These are phyloP conservation scores for Salticus scenicus DNA, from an alignment of 2,888 invertebrate genomes.

Conservation along the genomic window DNA sequence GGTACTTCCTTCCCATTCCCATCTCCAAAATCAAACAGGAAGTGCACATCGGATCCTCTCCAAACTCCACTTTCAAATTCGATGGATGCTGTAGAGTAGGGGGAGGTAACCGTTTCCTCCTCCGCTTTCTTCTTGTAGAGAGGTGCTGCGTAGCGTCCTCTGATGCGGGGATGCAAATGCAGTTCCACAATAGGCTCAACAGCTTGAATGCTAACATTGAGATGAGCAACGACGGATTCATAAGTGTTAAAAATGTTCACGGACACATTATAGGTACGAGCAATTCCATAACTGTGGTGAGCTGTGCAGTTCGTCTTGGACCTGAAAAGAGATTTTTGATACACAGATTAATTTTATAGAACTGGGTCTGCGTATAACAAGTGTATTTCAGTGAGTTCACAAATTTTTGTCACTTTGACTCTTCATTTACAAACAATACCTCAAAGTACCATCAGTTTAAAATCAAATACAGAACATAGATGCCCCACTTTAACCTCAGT, in stretches of 20 bases:
- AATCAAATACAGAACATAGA: too few species aligned
- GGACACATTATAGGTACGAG: conserved; percentile 73
- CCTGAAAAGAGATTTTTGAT: conserved; percentile 43
- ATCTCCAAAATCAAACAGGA: conserved; percentile 75
- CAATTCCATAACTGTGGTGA: conserved; percentile 67
- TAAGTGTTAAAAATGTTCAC: conserved; percentile 73
- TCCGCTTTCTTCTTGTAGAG: conserved; percentile 70
- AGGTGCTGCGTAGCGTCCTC: conserved; percentile 65
- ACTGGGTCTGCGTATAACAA: too few species aligned
- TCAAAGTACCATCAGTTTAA: too few species aligned
- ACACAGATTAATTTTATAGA: too few species aligned
- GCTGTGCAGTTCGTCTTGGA: conserved; percentile 47
- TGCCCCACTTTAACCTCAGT: too few species aligned
- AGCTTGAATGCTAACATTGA: conserved; percentile 73
- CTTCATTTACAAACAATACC: too few species aligned
- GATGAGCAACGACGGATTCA: conserved; percentile 70
- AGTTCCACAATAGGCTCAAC: conserved; percentile 72
- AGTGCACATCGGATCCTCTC: conserved; percentile 74
- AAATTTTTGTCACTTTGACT: too few species aligned
- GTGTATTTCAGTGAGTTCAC: too few species aligned
- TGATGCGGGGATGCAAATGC: conserved; percentile 45
- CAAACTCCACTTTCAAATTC: conserved; percentile 69
- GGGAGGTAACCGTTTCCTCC: background rate
- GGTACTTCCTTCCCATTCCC: conserved; percentile 71
- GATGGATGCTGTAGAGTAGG: conserved; percentile 59